These are phyloP conservation scores for Eonycteris spelaea DNA, from an alignment of 2,113 vertebrate genomes.

Conservation along the genomic window DNA sequence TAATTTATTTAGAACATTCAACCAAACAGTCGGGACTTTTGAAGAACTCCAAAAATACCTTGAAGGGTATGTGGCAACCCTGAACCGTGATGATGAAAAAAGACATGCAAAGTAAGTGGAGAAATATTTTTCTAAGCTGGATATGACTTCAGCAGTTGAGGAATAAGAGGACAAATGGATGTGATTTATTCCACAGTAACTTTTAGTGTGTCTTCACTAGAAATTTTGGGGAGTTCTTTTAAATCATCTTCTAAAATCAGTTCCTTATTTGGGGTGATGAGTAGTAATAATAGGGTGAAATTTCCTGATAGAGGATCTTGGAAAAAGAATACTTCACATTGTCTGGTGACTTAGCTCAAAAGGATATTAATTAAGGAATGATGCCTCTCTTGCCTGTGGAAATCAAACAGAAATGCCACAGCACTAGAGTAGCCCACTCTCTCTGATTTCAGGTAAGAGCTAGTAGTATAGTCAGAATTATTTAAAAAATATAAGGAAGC, in stretches of 20 bases:
- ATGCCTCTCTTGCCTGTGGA: background rate
- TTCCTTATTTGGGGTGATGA: background rate
- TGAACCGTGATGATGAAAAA: constrained; percentile 89
- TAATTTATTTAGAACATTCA: constrained; percentile 88
- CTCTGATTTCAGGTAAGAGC: background rate
- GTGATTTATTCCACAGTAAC: background rate
- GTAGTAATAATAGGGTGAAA: background rate
- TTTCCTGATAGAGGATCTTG: background rate
- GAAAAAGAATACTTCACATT: background rate
- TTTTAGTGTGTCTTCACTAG: background rate
- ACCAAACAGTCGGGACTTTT: constrained; percentile 94
- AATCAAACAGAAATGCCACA: background rate
- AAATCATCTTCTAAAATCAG: background rate
- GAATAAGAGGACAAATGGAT: background rate
- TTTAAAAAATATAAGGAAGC: background rate
- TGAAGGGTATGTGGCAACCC: constrained; percentile 90
- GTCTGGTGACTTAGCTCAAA: background rate
- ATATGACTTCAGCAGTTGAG: background rate
- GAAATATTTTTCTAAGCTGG: background rate
- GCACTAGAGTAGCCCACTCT: background rate
- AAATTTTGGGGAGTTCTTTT: background rate
- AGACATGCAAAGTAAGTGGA: constrained; percentile 85
- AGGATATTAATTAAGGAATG: background rate
- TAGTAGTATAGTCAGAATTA: background rate
- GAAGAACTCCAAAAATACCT: constrained; percentile 93